Base-by-base conservation (phyloP, 2,113 vertebrate species). In the Cepphus grylle region DNA sequence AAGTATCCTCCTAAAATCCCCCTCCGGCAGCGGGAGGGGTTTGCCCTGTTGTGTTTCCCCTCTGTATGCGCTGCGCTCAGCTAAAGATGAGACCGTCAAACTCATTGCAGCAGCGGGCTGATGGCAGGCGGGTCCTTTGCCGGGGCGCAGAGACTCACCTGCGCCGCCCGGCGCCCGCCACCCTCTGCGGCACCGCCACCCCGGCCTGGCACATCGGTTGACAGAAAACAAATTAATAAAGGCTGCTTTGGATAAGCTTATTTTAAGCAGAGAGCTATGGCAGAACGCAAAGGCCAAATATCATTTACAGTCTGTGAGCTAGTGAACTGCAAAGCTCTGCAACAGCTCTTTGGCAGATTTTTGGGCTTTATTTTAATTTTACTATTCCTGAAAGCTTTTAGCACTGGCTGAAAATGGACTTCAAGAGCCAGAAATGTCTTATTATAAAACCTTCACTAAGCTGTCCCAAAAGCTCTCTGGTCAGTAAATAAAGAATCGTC, bases 121-220 rank as follows among this genome's bases (percentile, higher is more conserved):
- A 5, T 69, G 15, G 25, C 84, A 5, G 27, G 15, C 7, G 8
- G 34, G n/a, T 10, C 5, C 16, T 12, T 0, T 3, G 30, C 14
- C 1, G 2, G 7, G 65, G 25, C 22, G 11, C 29, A 1, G 65
- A 12, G 34, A 9, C 43, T 42, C 19, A 1, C 12, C 27, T 34
- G 45, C 20, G 6, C 49, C 45, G 0, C 62, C 76, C 30, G 47
- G 21, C 56, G 43, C 43, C 26, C 2, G 42, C 34, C 15, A 29
- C 11, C 19, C 30, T 5, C 40, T 2, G 53, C 10, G 1, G 27
- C 7, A 55, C 72, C 0, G 5, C 5, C 12, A 15, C 18, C 6
- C 4, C 1, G 6, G 20, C 7, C 42, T 4, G 7, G 17, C 36
- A 20, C 2, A 1, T 2, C 10, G 1, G 11, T 3, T 47, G 74